Conservation (phyloP, 2,797 vertebrate genomes). For the Spinibarbus caldwelli region DNA sequence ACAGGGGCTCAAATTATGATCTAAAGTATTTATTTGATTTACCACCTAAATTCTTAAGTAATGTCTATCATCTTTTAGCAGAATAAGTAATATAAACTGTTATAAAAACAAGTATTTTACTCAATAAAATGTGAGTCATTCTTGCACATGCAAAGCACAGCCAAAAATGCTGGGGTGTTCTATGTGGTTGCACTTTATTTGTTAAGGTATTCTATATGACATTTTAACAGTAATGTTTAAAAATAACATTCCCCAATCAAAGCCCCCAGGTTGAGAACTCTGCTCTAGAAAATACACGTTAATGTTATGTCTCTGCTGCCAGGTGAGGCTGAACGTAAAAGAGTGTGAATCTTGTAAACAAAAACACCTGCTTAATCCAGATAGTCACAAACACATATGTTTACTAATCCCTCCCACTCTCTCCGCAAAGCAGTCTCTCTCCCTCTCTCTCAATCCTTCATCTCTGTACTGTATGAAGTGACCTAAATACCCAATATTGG, state of each 20-base stretch:
- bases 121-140: not conserved
- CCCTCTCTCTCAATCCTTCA: conserved; percentile 55
- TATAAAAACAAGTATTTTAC: not conserved
- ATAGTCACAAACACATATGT: conserved; percentile 73
- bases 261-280: not conserved
- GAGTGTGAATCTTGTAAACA: conserved; percentile 44
- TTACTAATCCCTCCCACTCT: conserved; percentile 73
- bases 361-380: conserved; percentile 72
- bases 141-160: not conserved
- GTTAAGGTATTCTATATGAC: not conserved
- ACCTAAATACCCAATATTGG: conserved; percentile 74
- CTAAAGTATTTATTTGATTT: not conserved
- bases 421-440: conserved; percentile 67
- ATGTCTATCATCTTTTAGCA: not conserved
- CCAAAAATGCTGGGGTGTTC: not conserved
- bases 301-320: not conserved
- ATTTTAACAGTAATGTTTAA: not conserved
- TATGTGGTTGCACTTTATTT: not conserved
- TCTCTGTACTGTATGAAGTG: conserved; percentile 70
- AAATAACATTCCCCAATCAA: not conserved
- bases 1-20: not conserved
- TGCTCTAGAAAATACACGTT: not conserved
- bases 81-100: not conserved
- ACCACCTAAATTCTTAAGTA: not conserved
- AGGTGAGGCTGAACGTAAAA: conserved; percentile 37